Conservation (phyloP, 1,140 invertebrate genomes). For the Globodera ellingtonae region DNA sequence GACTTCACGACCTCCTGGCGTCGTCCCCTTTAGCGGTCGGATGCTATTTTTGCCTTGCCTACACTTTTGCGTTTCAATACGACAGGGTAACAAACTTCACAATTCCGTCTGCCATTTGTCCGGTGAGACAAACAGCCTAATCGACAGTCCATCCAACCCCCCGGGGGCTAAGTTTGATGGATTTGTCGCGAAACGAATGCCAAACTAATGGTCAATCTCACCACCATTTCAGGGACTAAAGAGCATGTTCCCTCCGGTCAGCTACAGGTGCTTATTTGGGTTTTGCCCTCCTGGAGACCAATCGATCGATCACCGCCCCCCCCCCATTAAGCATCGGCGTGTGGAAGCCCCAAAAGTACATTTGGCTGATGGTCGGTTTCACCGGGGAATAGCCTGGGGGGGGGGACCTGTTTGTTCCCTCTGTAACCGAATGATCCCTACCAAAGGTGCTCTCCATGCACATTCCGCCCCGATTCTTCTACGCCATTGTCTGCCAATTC, state of each 20-base stretch:
- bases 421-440: background rate
- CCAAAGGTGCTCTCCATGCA: slow-evolving; percentile 20
- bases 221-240: slow-evolving; percentile 16
- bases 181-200: too few species aligned
- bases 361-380: slow-evolving; percentile 28
- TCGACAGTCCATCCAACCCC: too few species aligned
- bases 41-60: slow-evolving; percentile 28
- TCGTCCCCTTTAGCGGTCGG: slow-evolving; percentile 15
- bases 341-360: slow-evolving; percentile 29
- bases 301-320: background rate
- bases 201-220: too few species aligned
- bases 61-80: slow-evolving; percentile 20
- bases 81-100: slow-evolving; percentile 25
- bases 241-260: slow-evolving; percentile 30
- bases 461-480: slow-evolving; percentile 29
- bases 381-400: background rate
- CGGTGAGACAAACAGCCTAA: background rate
- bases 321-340: slow-evolving; percentile 18
- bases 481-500: slow-evolving; percentile 10
- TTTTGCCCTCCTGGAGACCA: background rate
- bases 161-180: too few species aligned
- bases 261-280: slow-evolving; percentile 22
- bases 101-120: slow-evolving; percentile 21
- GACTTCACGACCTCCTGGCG: background rate
- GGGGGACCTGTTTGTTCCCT: background rate